phyloP scores from a whole-genome alignment of 64 coral and sea anemone genomes.

The Acropora tenuis region DNA sequence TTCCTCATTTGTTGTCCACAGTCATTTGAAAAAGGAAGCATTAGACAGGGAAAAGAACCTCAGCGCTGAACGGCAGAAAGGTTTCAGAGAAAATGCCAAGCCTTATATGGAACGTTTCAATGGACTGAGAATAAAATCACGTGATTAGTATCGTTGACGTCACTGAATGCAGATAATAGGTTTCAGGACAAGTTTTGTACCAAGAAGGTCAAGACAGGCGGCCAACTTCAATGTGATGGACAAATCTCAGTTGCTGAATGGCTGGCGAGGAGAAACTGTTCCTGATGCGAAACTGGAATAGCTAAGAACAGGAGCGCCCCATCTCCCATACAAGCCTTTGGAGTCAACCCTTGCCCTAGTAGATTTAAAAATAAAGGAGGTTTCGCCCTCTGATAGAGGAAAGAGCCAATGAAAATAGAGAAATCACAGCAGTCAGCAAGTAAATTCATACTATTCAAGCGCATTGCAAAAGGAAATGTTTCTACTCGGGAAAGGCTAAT shows the following conservation, averaged over 20 bases:
- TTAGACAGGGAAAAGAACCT: constrained; percentile 1
- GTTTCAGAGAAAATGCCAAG: neutral
- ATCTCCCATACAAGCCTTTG: too few relatives aligned
- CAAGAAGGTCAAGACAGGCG: neutral
- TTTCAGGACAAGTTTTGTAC: neutral
- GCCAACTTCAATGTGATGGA: neutral
- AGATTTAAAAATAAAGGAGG: too few relatives aligned
- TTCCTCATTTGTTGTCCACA: neutral
- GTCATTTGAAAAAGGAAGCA: constrained; percentile 29
- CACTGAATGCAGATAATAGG: neutral
- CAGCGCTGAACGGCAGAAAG: neutral
- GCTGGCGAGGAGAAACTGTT: neutral
- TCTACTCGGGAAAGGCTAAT: too few relatives aligned
- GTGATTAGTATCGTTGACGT: neutral
- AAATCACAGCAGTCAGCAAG: too few relatives aligned
- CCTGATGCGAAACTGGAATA: neutral
- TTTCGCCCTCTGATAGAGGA: too few relatives aligned
- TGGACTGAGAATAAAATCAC: neutral
- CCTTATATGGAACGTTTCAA: constrained; percentile 2
- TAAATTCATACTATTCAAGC: too few relatives aligned
- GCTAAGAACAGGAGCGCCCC: neutral
- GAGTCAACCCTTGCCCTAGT: too few relatives aligned
- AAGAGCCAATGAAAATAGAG: too few relatives aligned
- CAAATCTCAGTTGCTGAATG: neutral
- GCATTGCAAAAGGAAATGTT: too few relatives aligned